A percentile compares a stretch with the other conserved stretches of the same genome.
Conservation (phyloP, 2,113 vertebrate species). For the Elanus axillaris region DNA sequence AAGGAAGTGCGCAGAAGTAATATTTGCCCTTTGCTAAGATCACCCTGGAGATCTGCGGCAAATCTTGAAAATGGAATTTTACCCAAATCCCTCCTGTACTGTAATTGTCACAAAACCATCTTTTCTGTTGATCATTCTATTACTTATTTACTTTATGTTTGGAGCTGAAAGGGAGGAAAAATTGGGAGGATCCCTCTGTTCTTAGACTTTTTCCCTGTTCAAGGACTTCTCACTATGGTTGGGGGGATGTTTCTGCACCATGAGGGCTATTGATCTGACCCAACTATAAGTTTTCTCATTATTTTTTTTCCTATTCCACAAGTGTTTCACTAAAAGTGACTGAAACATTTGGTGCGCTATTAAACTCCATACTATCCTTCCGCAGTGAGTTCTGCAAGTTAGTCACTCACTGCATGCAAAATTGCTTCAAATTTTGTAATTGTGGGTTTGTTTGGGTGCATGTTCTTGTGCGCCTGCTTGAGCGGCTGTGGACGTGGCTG, state of each 20-base stretch:
- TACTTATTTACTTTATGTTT: not conserved
- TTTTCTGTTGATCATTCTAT: not conserved
- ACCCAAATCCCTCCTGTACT: not conserved
- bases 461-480: rapidly evolving
- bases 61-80: not conserved
- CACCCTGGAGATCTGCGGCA: not conserved
- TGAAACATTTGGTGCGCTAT: not conserved
- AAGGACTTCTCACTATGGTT: not conserved
- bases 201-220: not conserved
- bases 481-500: rapidly evolving
- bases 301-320: not conserved
- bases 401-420: not conserved
- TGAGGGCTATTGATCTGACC: not conserved
- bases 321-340: not conserved
- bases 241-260: not conserved
- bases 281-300: not conserved
- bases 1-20: not conserved
- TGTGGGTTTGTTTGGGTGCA: too few relatives aligned
- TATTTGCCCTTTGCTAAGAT: not conserved
- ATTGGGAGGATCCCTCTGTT: not conserved
- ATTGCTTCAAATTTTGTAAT: not conserved
- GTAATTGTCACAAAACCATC: not conserved
- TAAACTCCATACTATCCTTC: not conserved
- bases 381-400: not conserved
- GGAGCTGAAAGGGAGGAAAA: not conserved